Base-by-base conservation (phyloP, 2,888 invertebrate species). In the Mactromeris polynyma region DNA sequence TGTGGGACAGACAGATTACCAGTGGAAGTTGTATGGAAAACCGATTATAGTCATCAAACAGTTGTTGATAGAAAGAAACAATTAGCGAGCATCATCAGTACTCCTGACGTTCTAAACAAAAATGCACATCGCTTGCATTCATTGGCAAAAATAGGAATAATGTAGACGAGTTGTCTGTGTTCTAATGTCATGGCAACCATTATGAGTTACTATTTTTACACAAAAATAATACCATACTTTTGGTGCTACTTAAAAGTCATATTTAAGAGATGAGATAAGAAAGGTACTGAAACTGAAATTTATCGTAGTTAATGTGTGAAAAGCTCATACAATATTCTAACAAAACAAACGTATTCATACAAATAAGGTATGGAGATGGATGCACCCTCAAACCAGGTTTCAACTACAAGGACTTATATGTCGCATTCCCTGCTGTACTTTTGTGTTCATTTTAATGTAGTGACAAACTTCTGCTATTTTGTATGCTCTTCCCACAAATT, bases 161-260 rank as follows among this genome's bases (percentile, higher is more conserved):
- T 78, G 78, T 31, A 86, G 73, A 86, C 69, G 46, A n/a, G 17
- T 26, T 36, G 86, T 73, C 86, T 81, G 73, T 31, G 69, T 17
- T 46, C 36, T 26, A 73, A 38, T 69, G 86, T 86, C 86, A 86
- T 86, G 86, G 81, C 81, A 86, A 87, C 83, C 86, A 51, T 14
- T 7, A 31, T 40, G 31, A n/a, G 69, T 77, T 79, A 42, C n/a
- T 79, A 79, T 46, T 31, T 42, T 79, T 40, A 42, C 46, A 46
- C 46, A 46, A 46, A 46, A 46, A 17, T 11, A 46, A 9, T 17
- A 46, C 11, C 46, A 46, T 46, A 46, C 46, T 46, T 46, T 73
- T 33, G 73, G 33, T 73, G 17, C 33, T 33, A 4, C n/a, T 19
- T 31, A 33, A 6, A 33, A 33, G 33, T 17, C 73, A 9, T 26